Base-by-base conservation (phyloP, 2,797 vertebrate species). In the Pangasius djambal region DNA sequence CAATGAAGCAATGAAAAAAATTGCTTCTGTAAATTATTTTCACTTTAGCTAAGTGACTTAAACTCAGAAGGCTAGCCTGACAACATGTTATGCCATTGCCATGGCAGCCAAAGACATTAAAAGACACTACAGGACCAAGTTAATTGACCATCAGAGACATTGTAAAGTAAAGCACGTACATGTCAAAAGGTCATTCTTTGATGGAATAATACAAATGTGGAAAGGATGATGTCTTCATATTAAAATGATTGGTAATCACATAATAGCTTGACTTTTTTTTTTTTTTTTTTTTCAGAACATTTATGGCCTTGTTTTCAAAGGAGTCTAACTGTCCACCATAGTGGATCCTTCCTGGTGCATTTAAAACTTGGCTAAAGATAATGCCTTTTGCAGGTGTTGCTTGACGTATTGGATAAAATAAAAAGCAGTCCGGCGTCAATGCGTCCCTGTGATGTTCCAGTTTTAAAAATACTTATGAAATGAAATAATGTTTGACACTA, bases 381-480 rank as follows among this genome's bases (percentile, higher is more conserved):
- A 96, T 95, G 93, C 25, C 69, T 96, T 96, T 94, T 89, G 92
- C 96, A 96, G 95, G 94, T 96, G 94, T 90, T 93, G 93, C 90
- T 92, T 83, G 88, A 92, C 57, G 69, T 74, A 75, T 83, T 88
- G 85, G 61, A 93, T 92, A 90, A 91, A 92, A 92, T 92, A 63
- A 55, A 63, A 84, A 81, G 57, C 50, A 61, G n/a, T 52, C 75
- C 88, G 48, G 55, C 88, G 9, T 85, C 50, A 87, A 55, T 65
- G 78, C 85, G 74, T 61, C 84, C 63, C 85, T 86, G 34, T 59
- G 88, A 82, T 89, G 85, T 85, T 85, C 55, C 59, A 82, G 61
- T 86, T 82, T 90, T 83, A 87, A 88, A 88, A 90, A 81, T 37
- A 83, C 88, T 78, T 69, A n/a, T 72, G 75, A 86, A 84, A 78